phyloP scores from a whole-genome alignment of 2,113 vertebrate genomes.

The Terrapene triunguis region DNA sequence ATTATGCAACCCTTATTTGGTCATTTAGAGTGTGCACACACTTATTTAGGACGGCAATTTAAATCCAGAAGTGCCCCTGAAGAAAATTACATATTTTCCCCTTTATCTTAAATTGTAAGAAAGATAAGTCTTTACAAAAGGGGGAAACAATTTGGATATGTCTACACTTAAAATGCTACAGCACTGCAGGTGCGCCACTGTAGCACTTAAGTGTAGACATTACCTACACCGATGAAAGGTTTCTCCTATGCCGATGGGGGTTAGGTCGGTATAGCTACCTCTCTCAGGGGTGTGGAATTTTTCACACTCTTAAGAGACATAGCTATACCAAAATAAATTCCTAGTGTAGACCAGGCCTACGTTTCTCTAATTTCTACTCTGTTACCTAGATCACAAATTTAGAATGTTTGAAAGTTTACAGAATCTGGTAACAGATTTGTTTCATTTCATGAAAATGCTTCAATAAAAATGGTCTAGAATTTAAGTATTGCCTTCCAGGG shows the following conservation, averaged over 20 bases:
- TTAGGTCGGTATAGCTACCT: not conserved
- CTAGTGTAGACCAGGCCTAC: not conserved
- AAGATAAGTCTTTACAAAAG: not conserved
- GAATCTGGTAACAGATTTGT: not conserved
- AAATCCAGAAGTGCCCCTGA: not conserved
- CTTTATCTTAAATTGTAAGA: not conserved
- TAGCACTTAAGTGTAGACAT: not conserved
- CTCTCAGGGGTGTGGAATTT: not conserved
- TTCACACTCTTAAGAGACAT: not conserved
- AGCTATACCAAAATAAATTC: not conserved
- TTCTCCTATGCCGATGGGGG: not conserved
- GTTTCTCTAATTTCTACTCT: not conserved
- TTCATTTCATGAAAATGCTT: not conserved
- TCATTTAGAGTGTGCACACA: not conserved
- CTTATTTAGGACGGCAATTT: not conserved
- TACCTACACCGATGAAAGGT: not conserved
- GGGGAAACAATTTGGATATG: not conserved
- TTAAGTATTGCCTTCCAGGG: not conserved
- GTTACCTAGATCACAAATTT: not conserved
- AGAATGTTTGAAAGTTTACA: not conserved
- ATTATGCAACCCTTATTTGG: not conserved
- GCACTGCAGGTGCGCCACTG: not conserved
- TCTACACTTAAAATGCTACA: not conserved
- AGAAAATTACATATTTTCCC: not conserved
- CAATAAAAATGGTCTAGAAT: not conserved